These are phyloP conservation scores for Catostomus latipinnis DNA, from an alignment of 2,797 vertebrate species.

Conservation along the genomic window DNA sequence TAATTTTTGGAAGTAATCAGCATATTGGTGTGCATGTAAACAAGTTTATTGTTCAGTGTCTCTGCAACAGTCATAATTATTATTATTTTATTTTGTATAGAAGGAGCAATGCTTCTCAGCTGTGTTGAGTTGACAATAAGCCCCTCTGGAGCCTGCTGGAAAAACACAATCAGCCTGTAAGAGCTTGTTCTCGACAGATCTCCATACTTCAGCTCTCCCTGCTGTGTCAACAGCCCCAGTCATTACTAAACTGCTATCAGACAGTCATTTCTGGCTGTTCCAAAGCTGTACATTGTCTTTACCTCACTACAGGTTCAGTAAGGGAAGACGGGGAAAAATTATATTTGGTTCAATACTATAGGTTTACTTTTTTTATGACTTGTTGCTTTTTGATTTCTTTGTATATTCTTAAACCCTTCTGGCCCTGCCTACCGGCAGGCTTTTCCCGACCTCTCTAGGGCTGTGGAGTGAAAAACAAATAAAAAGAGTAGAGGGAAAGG, in stretches of 20 bases:
- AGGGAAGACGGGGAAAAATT: background rate
- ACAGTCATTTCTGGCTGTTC: background rate
- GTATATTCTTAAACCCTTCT: too few relatives aligned
- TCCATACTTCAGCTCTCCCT: background rate
- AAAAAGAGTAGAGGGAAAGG: too few relatives aligned
- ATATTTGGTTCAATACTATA: too few relatives aligned
- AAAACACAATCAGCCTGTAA: constrained; percentile 22
- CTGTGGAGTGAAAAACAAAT: too few relatives aligned
- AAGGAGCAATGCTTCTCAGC: constrained; percentile 27
- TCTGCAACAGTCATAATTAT: background rate
- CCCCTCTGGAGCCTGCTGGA: constrained; percentile 6
- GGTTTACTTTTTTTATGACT: too few relatives aligned
- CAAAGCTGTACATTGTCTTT: background rate
- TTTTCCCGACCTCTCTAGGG: too few relatives aligned
- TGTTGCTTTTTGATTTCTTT: too few relatives aligned
- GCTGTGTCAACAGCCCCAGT: background rate
- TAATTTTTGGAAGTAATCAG: too few relatives aligned
- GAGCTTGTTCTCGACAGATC: constrained; percentile 10
- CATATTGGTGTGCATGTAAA: too few relatives aligned
- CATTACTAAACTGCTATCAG: constrained; percentile 3
- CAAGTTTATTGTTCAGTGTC: constrained; percentile 39
- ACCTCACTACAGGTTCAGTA: background rate
- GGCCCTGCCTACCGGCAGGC: too few relatives aligned
- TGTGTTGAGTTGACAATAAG: constrained; percentile 30
- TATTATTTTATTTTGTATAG: background rate